Evolutionary conservation across 2,797 vertebrate genomes (phyloP).

Genomic region (Dicrostonyx torquatus): DNA sequence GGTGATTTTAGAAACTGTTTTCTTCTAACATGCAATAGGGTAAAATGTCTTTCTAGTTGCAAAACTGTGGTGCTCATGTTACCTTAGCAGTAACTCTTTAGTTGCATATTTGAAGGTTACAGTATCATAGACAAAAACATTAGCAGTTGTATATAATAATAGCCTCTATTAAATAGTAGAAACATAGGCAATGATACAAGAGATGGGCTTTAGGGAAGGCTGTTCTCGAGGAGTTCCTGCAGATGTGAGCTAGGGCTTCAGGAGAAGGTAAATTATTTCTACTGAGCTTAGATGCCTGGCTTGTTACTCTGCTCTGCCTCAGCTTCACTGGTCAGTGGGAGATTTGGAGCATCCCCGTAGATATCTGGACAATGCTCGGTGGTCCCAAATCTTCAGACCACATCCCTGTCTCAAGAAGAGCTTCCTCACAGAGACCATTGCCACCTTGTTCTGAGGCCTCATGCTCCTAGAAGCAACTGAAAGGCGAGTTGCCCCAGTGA

Average conservation of each 20-base stretch:
- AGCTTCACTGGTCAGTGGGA: background rate
- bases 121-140: slow-evolving; percentile 66
- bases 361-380: background rate
- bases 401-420: background rate
- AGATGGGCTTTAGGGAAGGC: slow-evolving; percentile 19
- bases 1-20: slow-evolving; percentile 78
- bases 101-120: slow-evolving; percentile 36
- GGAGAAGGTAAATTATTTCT: slow-evolving; percentile 26
- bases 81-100: slow-evolving; percentile 70
- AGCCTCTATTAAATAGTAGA: slow-evolving; percentile 44
- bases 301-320: background rate
- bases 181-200: slow-evolving; percentile 55
- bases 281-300: background rate
- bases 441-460: background rate
- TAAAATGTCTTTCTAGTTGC: slow-evolving; percentile 74
- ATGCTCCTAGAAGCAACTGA: background rate
- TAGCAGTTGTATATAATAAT: slow-evolving; percentile 20
- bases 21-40: slow-evolving; percentile 47
- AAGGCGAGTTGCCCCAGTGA: background rate
- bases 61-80: slow-evolving; percentile 77
- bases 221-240: slow-evolving; percentile 54
- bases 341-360: background rate
- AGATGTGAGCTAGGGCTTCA: slow-evolving; percentile 31
- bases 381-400: background rate
- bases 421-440: background rate